Evolutionary conservation across 2,113 vertebrate species (phyloP), one percentile per base, ranked within the genome.

Genomic region (Dendrocopos noguchii): DNA sequence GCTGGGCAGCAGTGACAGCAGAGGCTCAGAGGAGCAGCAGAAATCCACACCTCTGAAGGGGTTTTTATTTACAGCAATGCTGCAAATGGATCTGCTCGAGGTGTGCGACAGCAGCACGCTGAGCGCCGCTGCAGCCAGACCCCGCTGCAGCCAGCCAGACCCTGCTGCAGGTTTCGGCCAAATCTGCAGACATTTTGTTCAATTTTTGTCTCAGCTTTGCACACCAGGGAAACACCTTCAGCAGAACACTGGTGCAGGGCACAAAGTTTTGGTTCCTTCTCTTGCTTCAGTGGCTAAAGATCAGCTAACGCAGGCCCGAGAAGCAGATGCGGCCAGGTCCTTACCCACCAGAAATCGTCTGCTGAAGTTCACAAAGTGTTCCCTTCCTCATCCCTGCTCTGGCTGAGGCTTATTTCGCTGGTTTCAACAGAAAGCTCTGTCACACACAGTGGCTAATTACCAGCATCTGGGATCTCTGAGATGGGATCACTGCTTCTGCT

Each of bases 401-500:
- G 81, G 72, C 33, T 91, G 89, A 94, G 52, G 59, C 72, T 85
- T 71, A 72, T 75, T 80, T 91, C 44, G 66, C 29, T 80, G 6
- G 71, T 90, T 84, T 93, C 87, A 83, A 89, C 68, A 84, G 55
- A 91, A 80, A 90, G 80, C 67, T 84, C 87, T 90, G 93, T 18
- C 83, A 66, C 84, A 80, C 81, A 55, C 50, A 63, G 70, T 90
- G 79, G 82, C 10, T 68, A 92, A 80, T 90, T 80, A 80, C 79
- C 53, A 77, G 15, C 91, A 76, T 82, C 91, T 96, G 85, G 88
- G 82, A 90, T 84, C 81, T n/a, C 27, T 88, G 78, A 80, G 44
- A 76, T 74, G 70, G 73, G 53, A 84, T 94, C 91, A 95, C 22
- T 91, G 65, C 39, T 88, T 57, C 76, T 96, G 91, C 83, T 91